Base-by-base conservation (phyloP, 2,888 invertebrate species). In the Melinaea marsaeus region DNA sequence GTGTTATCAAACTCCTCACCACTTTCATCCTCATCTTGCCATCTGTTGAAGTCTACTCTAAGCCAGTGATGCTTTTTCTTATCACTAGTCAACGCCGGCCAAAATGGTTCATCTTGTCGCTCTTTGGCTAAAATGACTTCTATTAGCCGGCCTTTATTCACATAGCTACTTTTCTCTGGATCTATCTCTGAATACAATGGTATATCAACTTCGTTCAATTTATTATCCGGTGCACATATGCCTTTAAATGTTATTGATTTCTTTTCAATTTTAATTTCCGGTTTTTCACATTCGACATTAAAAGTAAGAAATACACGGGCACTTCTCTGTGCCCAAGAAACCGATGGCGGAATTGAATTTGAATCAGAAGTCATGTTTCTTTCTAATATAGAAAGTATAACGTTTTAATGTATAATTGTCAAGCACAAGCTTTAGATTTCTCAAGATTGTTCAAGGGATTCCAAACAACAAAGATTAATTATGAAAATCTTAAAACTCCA, bases 21-120 rank as follows among this genome's bases (percentile, higher is more conserved):
- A 65, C 95, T 96, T 65, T 98, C 98, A 77, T 97, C 96, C 87
- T 99, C 99, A 90, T 98, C 98, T 84, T 95, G 95, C 98, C 98
- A 99, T 87, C 98, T 97, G 80, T 97, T 95, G 84, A 99, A 99
- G 83, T 99, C 99, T 72, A 98, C 95, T 91, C 98, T 98, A 70
- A 99, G 92, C 97, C 98, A 99, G 83, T 98, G 98, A 77, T 95
- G 94, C 90, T 98, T 98, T 83, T 94, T 94, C 75, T 94, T 95
- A 74, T 96, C 96, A 83, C 95, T 95, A 56, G 97, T 95, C 69
- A 98, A 91, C 67, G 95, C 86, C 56, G 97, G 95, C 98, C 98
- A 98, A 82, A 94, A 98, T 3, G 95, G 93, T 67, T 94, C 95
- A 61, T 83, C 92, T 83, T 80, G 90, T 87, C 84, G 85, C 85